Evolutionary conservation across 1,140 invertebrate species (phyloP).

Genomic region (Brachionus rubens): DNA sequence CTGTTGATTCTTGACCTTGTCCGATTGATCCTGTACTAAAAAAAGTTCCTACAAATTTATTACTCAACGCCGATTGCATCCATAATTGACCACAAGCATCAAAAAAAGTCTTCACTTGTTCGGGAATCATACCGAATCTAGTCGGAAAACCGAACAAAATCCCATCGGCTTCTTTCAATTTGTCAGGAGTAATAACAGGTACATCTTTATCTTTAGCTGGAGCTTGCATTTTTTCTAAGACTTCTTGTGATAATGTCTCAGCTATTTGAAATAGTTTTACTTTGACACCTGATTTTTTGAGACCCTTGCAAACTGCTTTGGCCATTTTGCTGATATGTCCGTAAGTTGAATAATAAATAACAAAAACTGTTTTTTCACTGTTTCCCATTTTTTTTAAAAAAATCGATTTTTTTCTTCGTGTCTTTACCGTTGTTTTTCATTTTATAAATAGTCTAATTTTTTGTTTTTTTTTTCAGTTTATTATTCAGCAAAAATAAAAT

Average conservation of each 20-base stretch:
- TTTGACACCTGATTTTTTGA: slow-evolving; percentile 21
- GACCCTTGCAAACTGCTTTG: not conserved
- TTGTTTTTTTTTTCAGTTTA: too few relatives aligned
- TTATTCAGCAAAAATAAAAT: too few relatives aligned
- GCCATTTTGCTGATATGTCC: slow-evolving; percentile 36
- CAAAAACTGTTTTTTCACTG: slow-evolving; percentile 27
- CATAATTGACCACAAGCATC: slow-evolving; percentile 38
- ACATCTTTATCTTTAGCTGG: not conserved
- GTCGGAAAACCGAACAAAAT: slow-evolving; percentile 44
- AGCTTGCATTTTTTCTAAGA: slow-evolving; percentile 27
- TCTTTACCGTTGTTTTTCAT: too few relatives aligned
- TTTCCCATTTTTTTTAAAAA: not conserved
- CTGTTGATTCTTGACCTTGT: slow-evolving; percentile 30
- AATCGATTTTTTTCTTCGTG: too few relatives aligned
- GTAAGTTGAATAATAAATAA: slow-evolving; percentile 44
- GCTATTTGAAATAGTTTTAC: slow-evolving; percentile 27
- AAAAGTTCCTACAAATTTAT: slow-evolving; percentile 41
- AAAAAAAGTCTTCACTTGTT: slow-evolving; percentile 37
- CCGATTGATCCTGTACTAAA: slow-evolving; percentile 21
- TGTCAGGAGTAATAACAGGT: slow-evolving; percentile 20
- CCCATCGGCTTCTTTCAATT: slow-evolving; percentile 44
- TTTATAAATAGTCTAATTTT: too few relatives aligned
- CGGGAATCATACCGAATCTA: slow-evolving; percentile 20
- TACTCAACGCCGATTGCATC: not conserved
- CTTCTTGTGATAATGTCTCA: slow-evolving; percentile 8